Percentiles rank a stretch among this genome's conserved stretches.
These are phyloP conservation scores for Protophormia terraenovae DNA, from an alignment of 2,888 invertebrate species.

Conservation along the genomic window DNA sequence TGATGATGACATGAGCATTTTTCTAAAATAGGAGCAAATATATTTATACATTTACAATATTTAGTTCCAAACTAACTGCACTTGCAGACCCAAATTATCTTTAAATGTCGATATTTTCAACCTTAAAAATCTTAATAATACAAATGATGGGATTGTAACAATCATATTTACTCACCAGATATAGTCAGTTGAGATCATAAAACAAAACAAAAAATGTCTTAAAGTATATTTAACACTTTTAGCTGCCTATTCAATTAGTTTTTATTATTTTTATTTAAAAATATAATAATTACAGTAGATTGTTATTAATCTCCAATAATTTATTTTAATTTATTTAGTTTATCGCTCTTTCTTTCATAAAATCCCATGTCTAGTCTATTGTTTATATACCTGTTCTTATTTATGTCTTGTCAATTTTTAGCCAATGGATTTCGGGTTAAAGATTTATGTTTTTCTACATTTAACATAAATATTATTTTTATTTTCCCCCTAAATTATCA, in stretches of 20 bases:
- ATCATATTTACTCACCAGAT: too few relatives aligned
- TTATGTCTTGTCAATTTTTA: not conserved
- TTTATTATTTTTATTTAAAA: not conserved
- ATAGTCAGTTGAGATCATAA: too few relatives aligned
- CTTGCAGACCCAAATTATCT: too few relatives aligned
- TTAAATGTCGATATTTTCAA: too few relatives aligned
- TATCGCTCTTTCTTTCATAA: not conserved
- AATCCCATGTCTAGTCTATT: not conserved
- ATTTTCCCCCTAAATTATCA: not conserved
- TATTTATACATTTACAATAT: too few relatives aligned
- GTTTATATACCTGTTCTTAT: not conserved
- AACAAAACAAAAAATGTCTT: too few relatives aligned
- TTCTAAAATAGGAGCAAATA: too few relatives aligned
- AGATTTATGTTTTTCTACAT: constrained; percentile 15
- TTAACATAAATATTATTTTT: constrained; percentile 11
- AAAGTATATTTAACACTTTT: too few relatives aligned
- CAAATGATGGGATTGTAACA: too few relatives aligned
- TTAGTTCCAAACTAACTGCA: not conserved
- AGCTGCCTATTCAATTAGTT: not conserved
- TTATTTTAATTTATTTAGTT: not conserved
- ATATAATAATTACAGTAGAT: not conserved
- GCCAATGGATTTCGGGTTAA: not conserved
- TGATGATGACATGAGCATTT: not conserved
- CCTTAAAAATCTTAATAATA: too few relatives aligned
- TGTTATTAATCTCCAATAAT: not conserved